Evolutionary conservation across 2,113 vertebrate species (phyloP).

Genomic region (Leuciscus idus): DNA sequence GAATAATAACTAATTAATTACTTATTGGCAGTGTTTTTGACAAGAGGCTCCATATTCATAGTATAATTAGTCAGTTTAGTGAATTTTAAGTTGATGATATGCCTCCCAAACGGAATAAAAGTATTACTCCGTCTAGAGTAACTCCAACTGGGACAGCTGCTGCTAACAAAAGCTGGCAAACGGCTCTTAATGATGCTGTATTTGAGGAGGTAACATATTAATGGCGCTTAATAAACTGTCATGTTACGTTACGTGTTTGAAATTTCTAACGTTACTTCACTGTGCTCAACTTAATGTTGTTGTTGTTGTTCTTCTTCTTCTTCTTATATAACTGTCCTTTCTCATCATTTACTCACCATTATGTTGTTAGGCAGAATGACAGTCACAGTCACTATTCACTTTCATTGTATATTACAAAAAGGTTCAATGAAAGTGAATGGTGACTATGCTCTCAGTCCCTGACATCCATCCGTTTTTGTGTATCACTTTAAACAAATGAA

Average conservation of each 20-base stretch:
- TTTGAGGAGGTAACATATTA: constrained; percentile 46
- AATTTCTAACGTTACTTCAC: too few species aligned
- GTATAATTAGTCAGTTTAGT: neutral
- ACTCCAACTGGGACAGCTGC: neutral
- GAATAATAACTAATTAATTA: neutral
- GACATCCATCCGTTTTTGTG: neutral
- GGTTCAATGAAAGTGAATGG: neutral
- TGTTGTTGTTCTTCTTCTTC: neutral
- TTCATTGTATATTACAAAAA: neutral
- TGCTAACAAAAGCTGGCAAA: constrained; percentile 32
- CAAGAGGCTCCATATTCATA: neutral
- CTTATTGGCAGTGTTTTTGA: neutral
- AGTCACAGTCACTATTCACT: neutral
- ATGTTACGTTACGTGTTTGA: neutral
- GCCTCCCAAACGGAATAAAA: constrained; percentile 41
- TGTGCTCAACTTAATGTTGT: too few species aligned
- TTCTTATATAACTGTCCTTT: neutral
- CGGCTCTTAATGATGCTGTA: constrained; percentile 15
- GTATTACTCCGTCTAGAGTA: constrained; percentile 11
- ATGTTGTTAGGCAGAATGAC: neutral
- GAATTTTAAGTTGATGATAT: neutral
- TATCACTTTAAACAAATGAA: neutral
- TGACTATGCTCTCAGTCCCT: neutral
- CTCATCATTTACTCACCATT: neutral
- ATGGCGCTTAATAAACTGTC: neutral